Evolutionary conservation across 2,113 vertebrate genomes (phyloP).

Genomic region (Apus apus): DNA sequence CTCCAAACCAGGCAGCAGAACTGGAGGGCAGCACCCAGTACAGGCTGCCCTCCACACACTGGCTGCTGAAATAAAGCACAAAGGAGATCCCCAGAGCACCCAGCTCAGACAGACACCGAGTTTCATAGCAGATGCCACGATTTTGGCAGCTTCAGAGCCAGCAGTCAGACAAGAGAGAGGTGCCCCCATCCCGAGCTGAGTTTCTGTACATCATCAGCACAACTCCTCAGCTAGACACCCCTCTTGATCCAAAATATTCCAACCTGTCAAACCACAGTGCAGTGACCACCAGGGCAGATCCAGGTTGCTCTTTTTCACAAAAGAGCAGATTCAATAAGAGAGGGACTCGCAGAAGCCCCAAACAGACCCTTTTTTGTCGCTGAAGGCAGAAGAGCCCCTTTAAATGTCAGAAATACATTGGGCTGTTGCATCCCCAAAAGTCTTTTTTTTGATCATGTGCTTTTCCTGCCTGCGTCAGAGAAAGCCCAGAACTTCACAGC

Average conservation of each 20-base stretch:
- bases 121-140: not conserved
- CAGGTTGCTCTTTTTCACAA: not conserved
- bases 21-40: not conserved
- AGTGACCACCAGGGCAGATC: not conserved
- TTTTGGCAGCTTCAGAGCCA: not conserved
- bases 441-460: not conserved
- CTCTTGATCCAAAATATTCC: not conserved
- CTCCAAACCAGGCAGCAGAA: not conserved
- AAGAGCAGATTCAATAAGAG: rapidly evolving
- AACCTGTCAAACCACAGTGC: not conserved
- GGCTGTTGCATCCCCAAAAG: not conserved
- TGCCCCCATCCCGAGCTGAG: not conserved
- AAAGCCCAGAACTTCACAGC: not conserved
- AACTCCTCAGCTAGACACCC: not conserved
- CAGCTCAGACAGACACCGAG: not conserved
- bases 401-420: not conserved
- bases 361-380: not conserved
- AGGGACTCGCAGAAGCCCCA: not conserved
- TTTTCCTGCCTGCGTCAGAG: not conserved
- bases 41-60: not conserved
- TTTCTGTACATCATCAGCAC: not conserved
- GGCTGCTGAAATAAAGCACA: not conserved
- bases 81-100: not conserved
- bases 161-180: no score
- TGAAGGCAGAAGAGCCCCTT: not conserved